Evolutionary conservation across 2,888 invertebrate species (phyloP).

Genomic region (Plagodis pulveraria): DNA sequence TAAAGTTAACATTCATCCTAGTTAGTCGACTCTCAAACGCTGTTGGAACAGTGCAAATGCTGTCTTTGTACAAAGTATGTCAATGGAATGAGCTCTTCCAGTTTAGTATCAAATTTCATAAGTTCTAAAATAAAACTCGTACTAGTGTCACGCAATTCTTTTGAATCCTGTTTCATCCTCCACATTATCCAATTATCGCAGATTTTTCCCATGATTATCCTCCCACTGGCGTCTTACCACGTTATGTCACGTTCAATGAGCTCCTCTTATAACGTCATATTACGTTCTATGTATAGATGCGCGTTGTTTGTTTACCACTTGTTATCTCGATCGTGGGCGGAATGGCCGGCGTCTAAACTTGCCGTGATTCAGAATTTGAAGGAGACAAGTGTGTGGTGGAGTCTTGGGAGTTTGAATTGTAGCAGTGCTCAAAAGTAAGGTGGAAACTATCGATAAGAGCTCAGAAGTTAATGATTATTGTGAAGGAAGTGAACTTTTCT

Average conservation of each 20-base stretch:
- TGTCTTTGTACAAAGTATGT: no score
- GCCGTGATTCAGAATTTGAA: conserved; percentile 37
- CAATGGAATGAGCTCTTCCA: neutral
- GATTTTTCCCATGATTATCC: conserved; percentile 27
- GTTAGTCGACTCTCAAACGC: no score
- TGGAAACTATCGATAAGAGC: neutral
- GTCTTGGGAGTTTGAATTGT: neutral
- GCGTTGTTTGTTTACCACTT: conserved; percentile 54
- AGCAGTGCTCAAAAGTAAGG: conserved; percentile 8
- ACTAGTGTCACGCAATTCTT: conserved; percentile 4
- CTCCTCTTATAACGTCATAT: conserved; percentile 28
- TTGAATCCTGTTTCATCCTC: conserved; percentile 2
- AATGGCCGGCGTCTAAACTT: conserved; percentile 37
- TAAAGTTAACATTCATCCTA: no score
- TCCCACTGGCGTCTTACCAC: conserved; percentile 24
- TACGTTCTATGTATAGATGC: conserved; percentile 41
- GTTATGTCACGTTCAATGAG: conserved; percentile 34
- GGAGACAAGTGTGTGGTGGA: conserved; percentile 13
- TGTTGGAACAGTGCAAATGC: no score
- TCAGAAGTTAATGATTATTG: no score
- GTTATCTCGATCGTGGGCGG: conserved; percentile 51
- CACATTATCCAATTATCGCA: conserved; percentile 17
- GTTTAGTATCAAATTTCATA: neutral
- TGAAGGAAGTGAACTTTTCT: no score
- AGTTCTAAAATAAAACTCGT: neutral